phyloP scores from a whole-genome alignment of 2,797 vertebrate species.

The Alectoris magna region DNA sequence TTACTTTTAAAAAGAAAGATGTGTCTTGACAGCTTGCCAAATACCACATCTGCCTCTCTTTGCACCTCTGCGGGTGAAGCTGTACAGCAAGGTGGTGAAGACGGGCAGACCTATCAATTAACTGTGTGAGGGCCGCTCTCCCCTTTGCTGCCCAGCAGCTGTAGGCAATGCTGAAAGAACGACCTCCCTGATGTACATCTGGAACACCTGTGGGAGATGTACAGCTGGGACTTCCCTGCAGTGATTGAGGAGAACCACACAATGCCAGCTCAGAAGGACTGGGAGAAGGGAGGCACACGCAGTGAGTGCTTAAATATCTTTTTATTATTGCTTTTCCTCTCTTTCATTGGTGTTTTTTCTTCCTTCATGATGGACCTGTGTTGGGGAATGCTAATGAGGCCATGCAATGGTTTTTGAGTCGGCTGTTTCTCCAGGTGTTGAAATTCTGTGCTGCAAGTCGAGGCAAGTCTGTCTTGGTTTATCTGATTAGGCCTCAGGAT shows the following conservation, averaged over 20 bases:
- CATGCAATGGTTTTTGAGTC: neutral
- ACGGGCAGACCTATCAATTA: slow-evolving; percentile 59
- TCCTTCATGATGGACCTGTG: neutral
- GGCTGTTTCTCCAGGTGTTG: neutral
- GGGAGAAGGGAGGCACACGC: neutral
- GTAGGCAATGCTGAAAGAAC: slow-evolving; percentile 45
- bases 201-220: slow-evolving; percentile 57
- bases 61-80: slow-evolving; percentile 71
- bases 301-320: neutral
- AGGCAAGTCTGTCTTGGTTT: slow-evolving; percentile 48
- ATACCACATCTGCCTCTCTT: slow-evolving; percentile 75
- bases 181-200: slow-evolving; percentile 7
- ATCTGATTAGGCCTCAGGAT: slow-evolving; percentile 14
- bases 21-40: slow-evolving; percentile 73
- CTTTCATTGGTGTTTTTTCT: neutral
- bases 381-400: neutral
- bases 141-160: slow-evolving; percentile 16
- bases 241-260: neutral
- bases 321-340: neutral
- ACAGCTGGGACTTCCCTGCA: slow-evolving; percentile 39
- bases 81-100: slow-evolving; percentile 66
- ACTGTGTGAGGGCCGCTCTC: slow-evolving; percentile 15
- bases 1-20: slow-evolving; percentile 60
- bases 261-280: neutral
- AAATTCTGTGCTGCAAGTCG: neutral